Percentiles rank a stretch among this genome's conserved stretches.
phyloP scores from a whole-genome alignment of 2,888 invertebrate genomes.

The Dryomyza anilis region DNA sequence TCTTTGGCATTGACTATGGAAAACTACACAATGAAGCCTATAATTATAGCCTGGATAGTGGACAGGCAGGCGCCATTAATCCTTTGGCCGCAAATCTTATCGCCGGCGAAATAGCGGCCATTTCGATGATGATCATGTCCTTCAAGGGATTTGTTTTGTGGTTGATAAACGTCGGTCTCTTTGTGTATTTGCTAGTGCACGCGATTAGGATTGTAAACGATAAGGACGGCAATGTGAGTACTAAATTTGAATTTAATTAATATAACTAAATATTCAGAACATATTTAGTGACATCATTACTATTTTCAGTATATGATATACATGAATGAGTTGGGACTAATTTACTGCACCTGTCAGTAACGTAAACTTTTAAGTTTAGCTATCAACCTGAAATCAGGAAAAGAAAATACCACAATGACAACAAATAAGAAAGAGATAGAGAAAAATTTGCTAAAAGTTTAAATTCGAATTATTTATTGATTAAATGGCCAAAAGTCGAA shows the following conservation, averaged over 20 bases:
- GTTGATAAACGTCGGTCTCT: slow-evolving; percentile 56
- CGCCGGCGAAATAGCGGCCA: slow-evolving; percentile 50
- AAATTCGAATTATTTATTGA: too few species aligned
- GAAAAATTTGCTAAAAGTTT: too few species aligned
- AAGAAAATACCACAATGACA: too few species aligned
- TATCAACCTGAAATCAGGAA: too few species aligned
- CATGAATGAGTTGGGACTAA: too few species aligned
- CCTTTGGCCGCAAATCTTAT: slow-evolving; percentile 46
- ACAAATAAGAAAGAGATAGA: too few species aligned
- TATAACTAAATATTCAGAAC: neutral
- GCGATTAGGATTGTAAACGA: slow-evolving; percentile 42
- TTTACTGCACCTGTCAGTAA: too few species aligned
- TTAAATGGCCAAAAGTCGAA: too few species aligned
- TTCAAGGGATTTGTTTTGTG: slow-evolving; percentile 62
- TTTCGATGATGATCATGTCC: slow-evolving; percentile 58
- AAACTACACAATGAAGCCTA: slow-evolving; percentile 45
- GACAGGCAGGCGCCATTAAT: slow-evolving; percentile 37
- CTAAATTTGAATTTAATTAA: too few species aligned
- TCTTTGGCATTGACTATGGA: slow-evolving; percentile 58
- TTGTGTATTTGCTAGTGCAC: slow-evolving; percentile 44
- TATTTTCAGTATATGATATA: neutral
- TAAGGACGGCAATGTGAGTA: slow-evolving; percentile 48
- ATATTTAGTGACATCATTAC: slow-evolving; percentile 10
- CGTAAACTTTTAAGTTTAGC: too few species aligned
- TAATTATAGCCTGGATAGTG: slow-evolving; percentile 37